Percentiles rank a stretch among this genome's conserved stretches.
Conservation (phyloP, 1,140 invertebrate species). For the Goniozus legneri region DNA sequence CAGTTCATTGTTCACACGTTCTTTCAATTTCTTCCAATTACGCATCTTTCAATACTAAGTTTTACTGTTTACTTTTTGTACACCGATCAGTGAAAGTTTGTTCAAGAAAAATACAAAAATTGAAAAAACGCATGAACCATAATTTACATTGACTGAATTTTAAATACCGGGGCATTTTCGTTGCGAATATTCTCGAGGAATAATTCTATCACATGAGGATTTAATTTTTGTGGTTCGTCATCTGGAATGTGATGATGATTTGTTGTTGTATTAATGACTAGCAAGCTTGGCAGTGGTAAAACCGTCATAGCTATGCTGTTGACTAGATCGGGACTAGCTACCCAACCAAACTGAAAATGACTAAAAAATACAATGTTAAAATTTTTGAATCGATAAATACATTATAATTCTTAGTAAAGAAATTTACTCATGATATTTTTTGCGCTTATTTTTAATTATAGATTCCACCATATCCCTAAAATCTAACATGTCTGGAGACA, state of each 20-base stretch:
- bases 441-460: slow-evolving; percentile 72
- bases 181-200: slow-evolving; percentile 75
- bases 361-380: slow-evolving; percentile 32
- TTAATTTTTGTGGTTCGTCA: slow-evolving; percentile 76
- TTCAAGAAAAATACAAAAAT: background rate
- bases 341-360: slow-evolving; percentile 91
- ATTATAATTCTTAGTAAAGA: background rate
- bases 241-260: slow-evolving; percentile 87
- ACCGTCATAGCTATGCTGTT: slow-evolving; percentile 88
- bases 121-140: background rate
- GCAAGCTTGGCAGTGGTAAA: slow-evolving; percentile 77
- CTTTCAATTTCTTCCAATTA: too few relatives aligned
- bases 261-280: slow-evolving; percentile 87
- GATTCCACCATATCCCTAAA: slow-evolving; percentile 83
- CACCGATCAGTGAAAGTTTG: too few relatives aligned
- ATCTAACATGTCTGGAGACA: slow-evolving; percentile 75
- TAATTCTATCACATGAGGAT: slow-evolving; percentile 71
- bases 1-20: too few relatives aligned
- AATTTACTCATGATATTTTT: slow-evolving; percentile 72
- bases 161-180: slow-evolving; percentile 66
- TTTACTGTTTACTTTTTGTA: too few relatives aligned
- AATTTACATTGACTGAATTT: background rate
- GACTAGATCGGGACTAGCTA: slow-evolving; percentile 78
- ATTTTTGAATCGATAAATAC: background rate
- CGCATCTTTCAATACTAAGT: too few relatives aligned